A percentile compares a stretch with the other conserved stretches of the same genome.
These are phyloP conservation scores for Ennomos erosarius DNA, from an alignment of 2,888 invertebrate species.

Conservation along the genomic window DNA sequence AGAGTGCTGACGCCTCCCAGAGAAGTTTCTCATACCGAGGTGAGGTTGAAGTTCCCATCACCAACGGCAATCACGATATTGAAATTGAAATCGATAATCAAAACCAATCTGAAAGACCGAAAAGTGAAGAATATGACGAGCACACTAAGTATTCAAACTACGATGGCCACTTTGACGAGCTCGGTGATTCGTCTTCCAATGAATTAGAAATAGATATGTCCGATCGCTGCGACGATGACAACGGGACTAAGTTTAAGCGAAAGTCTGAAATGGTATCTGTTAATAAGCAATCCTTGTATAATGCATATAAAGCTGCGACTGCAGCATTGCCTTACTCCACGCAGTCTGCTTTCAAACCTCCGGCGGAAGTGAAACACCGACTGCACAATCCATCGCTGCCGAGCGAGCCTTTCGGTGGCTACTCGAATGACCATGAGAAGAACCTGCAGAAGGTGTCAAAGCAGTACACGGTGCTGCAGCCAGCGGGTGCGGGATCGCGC, in stretches of 20 bases:
- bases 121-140: conserved; percentile 71
- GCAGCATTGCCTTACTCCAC: conserved; percentile 88
- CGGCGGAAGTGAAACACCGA: conserved; percentile 87
- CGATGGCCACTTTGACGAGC: conserved; percentile 91
- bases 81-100: conserved; percentile 49
- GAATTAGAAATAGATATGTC: conserved; percentile 93
- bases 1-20: conserved; percentile 86
- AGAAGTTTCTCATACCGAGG: conserved; percentile 86
- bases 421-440: conserved; percentile 85
- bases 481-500: conserved; percentile 91
- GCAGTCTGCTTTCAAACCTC: conserved; percentile 93
- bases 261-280: conserved; percentile 80
- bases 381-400: conserved; percentile 71
- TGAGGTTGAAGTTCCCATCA: conserved; percentile 51
- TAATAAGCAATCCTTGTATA: conserved; percentile 83
- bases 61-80: conserved; percentile 57
- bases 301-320: conserved; percentile 83
- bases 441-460: conserved; percentile 85
- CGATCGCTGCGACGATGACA: conserved; percentile 87
- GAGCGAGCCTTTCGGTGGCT: conserved; percentile 91
- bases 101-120: conserved; percentile 65
- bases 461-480: conserved; percentile 95
- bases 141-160: conserved; percentile 85
- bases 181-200: conserved; percentile 91
- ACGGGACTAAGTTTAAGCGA: conserved; percentile 80